Base-by-base conservation (phyloP, 2,888 invertebrate species). In the Heliconius aoede region DNA sequence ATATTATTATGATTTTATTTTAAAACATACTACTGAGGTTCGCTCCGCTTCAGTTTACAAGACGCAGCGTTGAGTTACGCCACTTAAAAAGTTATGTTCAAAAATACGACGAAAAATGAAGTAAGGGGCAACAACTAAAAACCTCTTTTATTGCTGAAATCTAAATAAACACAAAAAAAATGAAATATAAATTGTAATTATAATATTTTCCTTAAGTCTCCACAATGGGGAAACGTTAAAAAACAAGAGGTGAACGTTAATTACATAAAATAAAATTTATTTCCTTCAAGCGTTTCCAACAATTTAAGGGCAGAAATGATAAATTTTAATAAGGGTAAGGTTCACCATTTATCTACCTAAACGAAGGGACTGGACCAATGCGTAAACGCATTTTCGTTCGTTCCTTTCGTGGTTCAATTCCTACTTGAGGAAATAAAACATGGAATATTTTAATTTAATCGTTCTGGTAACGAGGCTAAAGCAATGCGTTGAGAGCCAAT, bases 291-390 rank as follows among this genome's bases (percentile, higher is more conserved):
- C 67, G 18, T 26, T 72, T 62, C 64, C 72, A 28, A 76, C 71
- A 67, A 76, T 74, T 74, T 30, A 62, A 30, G 69, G 51, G 61
- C 51, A 60, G 73, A 36, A 51, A 60, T 73, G 74, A 81, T 82
- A 81, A 82, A 82, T 82, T 79, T 82, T 79, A 81, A 82, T 82
- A 79, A 80, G 74, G 78, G 60, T 76, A 79, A 80, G 74, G 78
- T 55, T 76, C 65, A 71, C 76, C 77, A 81, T 82, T 80, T 78
- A 78, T 82, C 80, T 82, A 76, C 67, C 67, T 78, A 74, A 81
- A 79, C 71, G 82, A 80, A 80, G 78, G 76, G 65, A 30, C n/a
- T 26, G n/a, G 26, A 30, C 28, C 68, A 51, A 28, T 3, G 28
- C 8, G 18, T 51, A 7, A 51, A 7, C 18, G 15, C 15, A 7